These are phyloP conservation scores for Fregetta grallaria DNA, from an alignment of 2,113 vertebrate species.

Conservation along the genomic window DNA sequence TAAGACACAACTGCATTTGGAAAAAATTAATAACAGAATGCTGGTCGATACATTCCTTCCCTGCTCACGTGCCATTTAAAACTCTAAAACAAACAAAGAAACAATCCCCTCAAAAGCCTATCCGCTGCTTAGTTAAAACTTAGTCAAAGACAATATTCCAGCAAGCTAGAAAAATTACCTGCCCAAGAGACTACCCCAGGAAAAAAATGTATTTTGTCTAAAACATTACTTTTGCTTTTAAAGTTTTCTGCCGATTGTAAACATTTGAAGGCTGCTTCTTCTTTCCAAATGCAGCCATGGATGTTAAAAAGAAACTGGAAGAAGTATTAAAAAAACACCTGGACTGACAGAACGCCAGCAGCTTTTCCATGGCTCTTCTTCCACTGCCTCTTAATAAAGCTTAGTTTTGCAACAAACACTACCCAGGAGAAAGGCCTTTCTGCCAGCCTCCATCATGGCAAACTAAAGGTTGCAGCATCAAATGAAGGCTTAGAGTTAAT, in stretches of 20 bases:
- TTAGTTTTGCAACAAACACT: background rate
- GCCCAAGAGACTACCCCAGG: background rate
- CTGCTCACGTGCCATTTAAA: background rate
- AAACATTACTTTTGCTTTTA: background rate
- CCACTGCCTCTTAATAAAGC: background rate
- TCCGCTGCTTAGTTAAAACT: background rate
- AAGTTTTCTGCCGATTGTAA: background rate
- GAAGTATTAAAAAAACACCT: background rate
- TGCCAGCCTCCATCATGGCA: background rate
- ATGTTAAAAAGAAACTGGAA: background rate
- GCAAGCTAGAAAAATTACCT: background rate
- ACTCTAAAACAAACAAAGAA: background rate
- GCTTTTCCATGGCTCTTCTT: background rate
- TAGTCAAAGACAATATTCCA: background rate
- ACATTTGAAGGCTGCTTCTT: background rate
- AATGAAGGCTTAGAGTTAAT: background rate
- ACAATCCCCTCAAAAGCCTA: background rate
- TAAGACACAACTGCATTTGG: background rate
- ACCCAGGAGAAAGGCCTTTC: background rate
- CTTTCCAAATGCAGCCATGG: background rate
- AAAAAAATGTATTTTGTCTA: background rate
- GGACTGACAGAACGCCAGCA: background rate
- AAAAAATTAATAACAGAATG: background rate
- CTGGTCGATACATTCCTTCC: background rate
- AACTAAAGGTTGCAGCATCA: background rate